Percentiles rank a stretch among this genome's conserved stretches.
phyloP scores from a whole-genome alignment of 2,888 invertebrate genomes.

The Acholoe squamosa region DNA sequence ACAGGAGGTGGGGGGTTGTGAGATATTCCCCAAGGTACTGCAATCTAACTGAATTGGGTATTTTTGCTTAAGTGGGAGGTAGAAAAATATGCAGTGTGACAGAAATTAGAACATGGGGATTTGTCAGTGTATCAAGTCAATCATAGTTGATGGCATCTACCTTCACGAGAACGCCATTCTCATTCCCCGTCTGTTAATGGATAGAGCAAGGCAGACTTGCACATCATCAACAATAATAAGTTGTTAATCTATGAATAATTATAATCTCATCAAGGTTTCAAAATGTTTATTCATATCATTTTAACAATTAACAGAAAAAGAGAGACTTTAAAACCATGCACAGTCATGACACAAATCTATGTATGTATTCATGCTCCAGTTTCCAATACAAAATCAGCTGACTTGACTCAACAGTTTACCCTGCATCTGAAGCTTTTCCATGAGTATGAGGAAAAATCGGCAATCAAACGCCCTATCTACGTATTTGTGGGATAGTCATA shows the following conservation, averaged over 20 bases:
- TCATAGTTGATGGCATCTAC: neutral
- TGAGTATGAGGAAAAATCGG: neutral
- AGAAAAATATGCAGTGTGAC: neutral
- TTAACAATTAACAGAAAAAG: too few species aligned
- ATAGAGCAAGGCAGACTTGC: slow-evolving; percentile 45
- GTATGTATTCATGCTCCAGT: slow-evolving; percentile 9
- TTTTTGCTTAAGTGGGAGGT: neutral
- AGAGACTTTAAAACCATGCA: neutral
- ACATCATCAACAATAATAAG: neutral
- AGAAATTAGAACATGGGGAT: neutral
- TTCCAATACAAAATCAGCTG: neutral
- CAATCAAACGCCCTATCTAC: neutral
- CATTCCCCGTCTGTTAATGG: slow-evolving; percentile 36
- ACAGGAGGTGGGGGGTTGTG: too few species aligned
- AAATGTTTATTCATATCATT: too few species aligned
- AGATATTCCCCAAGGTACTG: neutral
- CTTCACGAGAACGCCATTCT: slow-evolving; percentile 23
- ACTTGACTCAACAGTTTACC: neutral
- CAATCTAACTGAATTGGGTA: neutral
- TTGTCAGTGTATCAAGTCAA: neutral
- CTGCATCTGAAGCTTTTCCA: neutral
- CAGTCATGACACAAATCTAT: neutral
- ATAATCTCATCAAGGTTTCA: neutral
- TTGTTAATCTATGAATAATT: neutral
- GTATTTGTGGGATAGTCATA: too few species aligned